Conservation (phyloP, 1,140 invertebrate species). For the Heliconius himera region DNA sequence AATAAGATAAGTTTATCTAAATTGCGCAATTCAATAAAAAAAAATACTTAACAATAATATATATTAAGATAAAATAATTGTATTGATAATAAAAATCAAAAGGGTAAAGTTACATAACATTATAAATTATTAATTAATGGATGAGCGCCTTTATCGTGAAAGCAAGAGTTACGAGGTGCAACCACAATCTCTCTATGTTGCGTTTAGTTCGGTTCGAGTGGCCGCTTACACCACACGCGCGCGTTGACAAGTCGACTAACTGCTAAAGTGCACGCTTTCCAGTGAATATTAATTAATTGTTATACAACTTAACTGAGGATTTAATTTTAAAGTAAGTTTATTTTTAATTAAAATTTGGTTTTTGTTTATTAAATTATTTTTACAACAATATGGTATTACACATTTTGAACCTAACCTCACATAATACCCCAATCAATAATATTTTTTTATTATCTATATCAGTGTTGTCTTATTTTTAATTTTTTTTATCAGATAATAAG, state of each 20-base stretch:
- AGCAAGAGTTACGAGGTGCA: slow-evolving; percentile 12
- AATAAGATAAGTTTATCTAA: too few species aligned
- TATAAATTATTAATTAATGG: not conserved
- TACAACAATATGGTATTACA: too few species aligned
- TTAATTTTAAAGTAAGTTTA: slow-evolving; percentile 24
- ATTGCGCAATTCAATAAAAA: too few species aligned
- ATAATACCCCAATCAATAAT: not conserved
- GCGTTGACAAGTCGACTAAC: not conserved
- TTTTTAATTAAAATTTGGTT: not conserved
- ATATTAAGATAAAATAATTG: not conserved
- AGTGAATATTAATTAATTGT: slow-evolving; percentile 4
- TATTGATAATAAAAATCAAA: not conserved
- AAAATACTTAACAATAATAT: too few species aligned
- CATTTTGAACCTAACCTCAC: too few species aligned
- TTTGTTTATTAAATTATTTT: too few species aligned
- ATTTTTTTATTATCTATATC: not conserved
- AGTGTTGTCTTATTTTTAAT: not conserved
- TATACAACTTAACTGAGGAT: slow-evolving; percentile 1
- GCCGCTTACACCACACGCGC: not conserved
- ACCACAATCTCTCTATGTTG: slow-evolving; percentile 3
- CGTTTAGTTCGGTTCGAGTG: slow-evolving; percentile 7
- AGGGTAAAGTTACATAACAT: not conserved
- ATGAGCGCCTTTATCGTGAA: slow-evolving; percentile 20
- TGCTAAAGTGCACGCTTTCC: not conserved
- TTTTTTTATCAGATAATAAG: not conserved